Conservation (phyloP, 2,888 invertebrate genomes). For the Oxyteleia sp. region DNA sequence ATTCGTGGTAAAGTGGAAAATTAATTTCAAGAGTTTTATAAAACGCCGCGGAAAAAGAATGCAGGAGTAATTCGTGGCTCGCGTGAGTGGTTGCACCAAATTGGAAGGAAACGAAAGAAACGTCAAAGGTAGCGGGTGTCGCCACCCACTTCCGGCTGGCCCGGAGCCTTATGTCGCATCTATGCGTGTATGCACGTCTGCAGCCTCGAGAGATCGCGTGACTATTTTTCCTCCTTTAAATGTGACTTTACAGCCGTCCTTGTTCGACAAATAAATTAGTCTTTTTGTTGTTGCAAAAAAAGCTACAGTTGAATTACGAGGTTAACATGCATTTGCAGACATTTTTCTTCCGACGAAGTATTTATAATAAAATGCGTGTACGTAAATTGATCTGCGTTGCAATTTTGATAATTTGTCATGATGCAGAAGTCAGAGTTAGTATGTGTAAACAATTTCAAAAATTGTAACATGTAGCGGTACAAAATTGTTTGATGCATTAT, state of each 20-base stretch:
- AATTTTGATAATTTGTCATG: background rate
- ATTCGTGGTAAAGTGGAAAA: constrained; percentile 8
- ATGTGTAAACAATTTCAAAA: no score
- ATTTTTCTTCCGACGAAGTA: constrained; percentile 9
- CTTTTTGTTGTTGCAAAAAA: no score
- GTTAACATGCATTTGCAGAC: constrained; percentile 18
- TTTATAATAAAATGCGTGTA: constrained; percentile 2
- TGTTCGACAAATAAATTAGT: no score
- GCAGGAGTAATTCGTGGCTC: constrained; percentile 29
- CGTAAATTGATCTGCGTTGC: background rate
- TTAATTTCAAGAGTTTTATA: constrained; percentile 5
- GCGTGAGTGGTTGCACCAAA: constrained; percentile 58
- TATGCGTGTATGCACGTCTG: constrained; percentile 19
- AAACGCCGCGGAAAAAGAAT: constrained; percentile 32
- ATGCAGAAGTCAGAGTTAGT: background rate
- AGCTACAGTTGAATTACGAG: constrained; percentile 27
- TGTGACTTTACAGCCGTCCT: constrained; percentile 31
- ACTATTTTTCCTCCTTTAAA: constrained; percentile 64
- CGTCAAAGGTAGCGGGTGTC: constrained; percentile 84
- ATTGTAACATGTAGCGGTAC: no score
- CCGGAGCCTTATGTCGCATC: constrained; percentile 76
- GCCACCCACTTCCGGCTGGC: constrained; percentile 85
- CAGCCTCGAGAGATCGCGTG: constrained; percentile 66
- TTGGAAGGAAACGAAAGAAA: constrained; percentile 72
- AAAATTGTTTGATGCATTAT: no score